Percentiles rank a stretch among this genome's conserved stretches.
These are phyloP conservation scores for Gobio occitaniae DNA, from an alignment of 2,797 vertebrate species.

Conservation along the genomic window DNA sequence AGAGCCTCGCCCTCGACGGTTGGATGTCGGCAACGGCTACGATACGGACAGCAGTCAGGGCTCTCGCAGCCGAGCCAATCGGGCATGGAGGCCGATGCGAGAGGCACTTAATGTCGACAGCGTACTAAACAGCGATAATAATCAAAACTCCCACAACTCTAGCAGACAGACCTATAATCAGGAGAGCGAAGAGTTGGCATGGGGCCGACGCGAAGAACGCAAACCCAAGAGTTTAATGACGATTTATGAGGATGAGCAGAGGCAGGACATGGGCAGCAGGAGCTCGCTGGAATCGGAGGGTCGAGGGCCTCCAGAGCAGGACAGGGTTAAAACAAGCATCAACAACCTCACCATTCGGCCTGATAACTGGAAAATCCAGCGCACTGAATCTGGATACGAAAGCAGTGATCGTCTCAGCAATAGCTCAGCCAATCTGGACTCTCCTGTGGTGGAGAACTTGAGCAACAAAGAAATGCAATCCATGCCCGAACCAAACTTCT, in stretches of 20 bases:
- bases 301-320: conserved; percentile 77
- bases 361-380: conserved; percentile 91
- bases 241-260: conserved; percentile 94
- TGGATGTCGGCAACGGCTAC: conserved; percentile 78
- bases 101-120: conserved; percentile 96
- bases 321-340: conserved; percentile 74
- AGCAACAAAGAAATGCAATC: conserved; percentile 73
- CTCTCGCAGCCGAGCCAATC: conserved; percentile 70
- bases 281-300: conserved; percentile 86
- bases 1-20: conserved; percentile 58
- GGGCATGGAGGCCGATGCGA: conserved; percentile 89
- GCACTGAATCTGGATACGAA: conserved; percentile 94
- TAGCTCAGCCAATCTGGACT: conserved; percentile 88
- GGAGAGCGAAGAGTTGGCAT: conserved; percentile 61
- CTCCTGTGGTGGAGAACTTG: conserved; percentile 81
- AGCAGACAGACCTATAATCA: conserved; percentile 73
- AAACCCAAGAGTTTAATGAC: conserved; percentile 91
- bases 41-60: conserved; percentile 93
- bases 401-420: conserved; percentile 93
- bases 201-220: conserved; percentile 78
- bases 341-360: conserved; percentile 73
- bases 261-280: conserved; percentile 83
- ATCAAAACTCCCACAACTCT: conserved; percentile 81
- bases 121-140: conserved; percentile 78
- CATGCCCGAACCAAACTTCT: conserved; percentile 75